A percentile compares a stretch with the other conserved stretches of the same genome.
phyloP scores from a whole-genome alignment of 1,140 invertebrate genomes.

The Hyles vespertilio region DNA sequence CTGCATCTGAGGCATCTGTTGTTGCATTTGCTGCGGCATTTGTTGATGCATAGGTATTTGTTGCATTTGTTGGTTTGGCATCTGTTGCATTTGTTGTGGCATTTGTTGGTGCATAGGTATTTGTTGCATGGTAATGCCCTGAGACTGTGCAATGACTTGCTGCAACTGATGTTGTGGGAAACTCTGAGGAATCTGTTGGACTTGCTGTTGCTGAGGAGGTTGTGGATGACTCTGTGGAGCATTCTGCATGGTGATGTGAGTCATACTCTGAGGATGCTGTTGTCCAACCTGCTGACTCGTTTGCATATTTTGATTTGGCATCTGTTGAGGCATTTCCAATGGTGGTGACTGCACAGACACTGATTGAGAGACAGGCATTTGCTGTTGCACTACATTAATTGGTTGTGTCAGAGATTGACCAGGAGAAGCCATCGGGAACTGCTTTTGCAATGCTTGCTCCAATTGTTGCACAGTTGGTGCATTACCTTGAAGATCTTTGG shows the following conservation, averaged over 20 bases:
- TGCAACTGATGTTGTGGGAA: constrained; percentile 76
- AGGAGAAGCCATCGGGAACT: constrained; percentile 72
- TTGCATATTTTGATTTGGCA: constrained; percentile 62
- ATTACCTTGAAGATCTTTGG: constrained; percentile 66
- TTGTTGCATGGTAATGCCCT: constrained; percentile 71
- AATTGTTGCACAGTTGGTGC: constrained; percentile 62
- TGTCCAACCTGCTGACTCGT: constrained; percentile 60
- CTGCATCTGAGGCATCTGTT: constrained; percentile 71
- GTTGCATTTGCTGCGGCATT: constrained; percentile 70
- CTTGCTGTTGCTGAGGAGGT: constrained; percentile 58
- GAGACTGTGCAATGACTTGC: constrained; percentile 73
- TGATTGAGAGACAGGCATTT: constrained; percentile 65
- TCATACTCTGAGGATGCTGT: constrained; percentile 73
- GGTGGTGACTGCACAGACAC: constrained; percentile 73
- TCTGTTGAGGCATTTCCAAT: constrained; percentile 70
- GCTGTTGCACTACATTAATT: constrained; percentile 69
- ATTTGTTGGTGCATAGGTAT: constrained; percentile 73
- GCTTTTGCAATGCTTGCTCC: constrained; percentile 66
- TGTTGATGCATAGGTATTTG: constrained; percentile 61
- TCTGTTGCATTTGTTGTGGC: constrained; percentile 72
- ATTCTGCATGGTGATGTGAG: constrained; percentile 70
- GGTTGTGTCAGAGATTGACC: constrained; percentile 71
- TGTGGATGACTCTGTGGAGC: constrained; percentile 54
- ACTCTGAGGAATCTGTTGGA: constrained; percentile 74
- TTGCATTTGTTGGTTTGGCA: constrained; percentile 73